Evolutionary conservation across 2,113 vertebrate species (phyloP), one percentile per base, ranked within the genome.

Genomic region (Atlantisia rogersi): DNA sequence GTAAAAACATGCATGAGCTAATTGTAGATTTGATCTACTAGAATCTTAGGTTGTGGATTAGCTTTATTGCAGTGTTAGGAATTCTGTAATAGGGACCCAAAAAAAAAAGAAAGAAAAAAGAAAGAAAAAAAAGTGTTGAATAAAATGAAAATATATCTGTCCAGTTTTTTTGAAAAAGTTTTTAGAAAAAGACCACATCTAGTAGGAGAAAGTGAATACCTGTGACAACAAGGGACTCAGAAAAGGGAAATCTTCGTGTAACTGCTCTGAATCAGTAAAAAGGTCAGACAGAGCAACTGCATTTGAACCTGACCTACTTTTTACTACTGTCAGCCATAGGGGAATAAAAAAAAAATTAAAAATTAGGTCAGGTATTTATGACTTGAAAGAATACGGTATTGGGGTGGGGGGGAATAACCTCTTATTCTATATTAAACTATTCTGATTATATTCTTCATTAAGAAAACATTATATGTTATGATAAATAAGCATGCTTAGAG

Each of bases 221-320:
- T 80, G 46, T 2, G 14, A 10, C 73, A 82, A 20, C 11, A 59
- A 55, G 29, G 29, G 64, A 91, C 11, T 67, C 24, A 39, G 25
- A 90, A 76, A 20, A 2, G 10, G 50, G 35, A 39, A 82, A 22
- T 28, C 32, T 78, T 94, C 71, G 20, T 70, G 26, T 63, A 89
- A 71, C 13, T 56, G 44, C 18, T 89, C 44, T 63, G 22, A 74
- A 55, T 20, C 46, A 56, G 44, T 58, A 78, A 94, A 96, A 96
- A 63, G 53, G 8, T 76, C 64, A 91, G 48, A 28, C 24, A 52
- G 74, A 95, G 73, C 17, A 93, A 86, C 26, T 67, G 25, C 26
- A 46, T 96, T 95, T 97, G 52, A 86, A 82, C 53, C 11, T 94
- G 94, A 95, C 92, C 83, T 93, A 86, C 35, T 86, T 97, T 94